These are phyloP conservation scores for Ginglymostoma cirratum DNA, from an alignment of 2,113 vertebrate species.

Conservation along the genomic window DNA sequence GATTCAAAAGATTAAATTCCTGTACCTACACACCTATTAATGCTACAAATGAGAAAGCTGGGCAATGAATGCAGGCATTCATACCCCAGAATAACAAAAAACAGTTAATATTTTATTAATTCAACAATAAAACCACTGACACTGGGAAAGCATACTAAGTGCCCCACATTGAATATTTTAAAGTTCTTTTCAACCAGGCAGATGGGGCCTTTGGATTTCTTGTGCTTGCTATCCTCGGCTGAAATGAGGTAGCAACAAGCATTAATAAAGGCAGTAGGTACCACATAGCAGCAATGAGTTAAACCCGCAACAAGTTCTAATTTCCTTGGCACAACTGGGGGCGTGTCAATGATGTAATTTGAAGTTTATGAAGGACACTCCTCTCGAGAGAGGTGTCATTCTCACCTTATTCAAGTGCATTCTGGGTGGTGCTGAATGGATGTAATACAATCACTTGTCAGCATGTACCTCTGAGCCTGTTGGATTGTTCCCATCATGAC, in stretches of 20 bases:
- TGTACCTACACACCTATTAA: not conserved
- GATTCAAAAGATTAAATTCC: not conserved
- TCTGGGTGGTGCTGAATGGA: not conserved
- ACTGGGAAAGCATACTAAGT: not conserved
- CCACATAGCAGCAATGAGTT: not conserved
- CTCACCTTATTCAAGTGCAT: not conserved
- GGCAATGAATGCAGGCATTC: not conserved
- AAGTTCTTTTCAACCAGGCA: not conserved
- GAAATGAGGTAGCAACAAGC: not conserved
- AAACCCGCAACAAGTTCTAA: not conserved
- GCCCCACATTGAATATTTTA: not conserved
- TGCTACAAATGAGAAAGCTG: not conserved
- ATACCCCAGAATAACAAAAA: not conserved
- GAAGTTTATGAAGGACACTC: not conserved
- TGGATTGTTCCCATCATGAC: not conserved
- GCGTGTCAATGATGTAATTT: not conserved
- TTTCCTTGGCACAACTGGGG: not conserved
- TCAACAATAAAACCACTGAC: too few relatives aligned
- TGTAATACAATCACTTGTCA: not conserved
- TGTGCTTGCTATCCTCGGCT: not conserved
- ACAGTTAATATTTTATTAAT: not conserved
- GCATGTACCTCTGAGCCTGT: not conserved
- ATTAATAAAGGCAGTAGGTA: not conserved
- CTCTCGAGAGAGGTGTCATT: not conserved
- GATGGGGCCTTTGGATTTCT: not conserved